A percentile compares a stretch with the other conserved stretches of the same genome.
phyloP scores from a whole-genome alignment of 2,888 invertebrate genomes.

The Napeogenes inachia region DNA sequence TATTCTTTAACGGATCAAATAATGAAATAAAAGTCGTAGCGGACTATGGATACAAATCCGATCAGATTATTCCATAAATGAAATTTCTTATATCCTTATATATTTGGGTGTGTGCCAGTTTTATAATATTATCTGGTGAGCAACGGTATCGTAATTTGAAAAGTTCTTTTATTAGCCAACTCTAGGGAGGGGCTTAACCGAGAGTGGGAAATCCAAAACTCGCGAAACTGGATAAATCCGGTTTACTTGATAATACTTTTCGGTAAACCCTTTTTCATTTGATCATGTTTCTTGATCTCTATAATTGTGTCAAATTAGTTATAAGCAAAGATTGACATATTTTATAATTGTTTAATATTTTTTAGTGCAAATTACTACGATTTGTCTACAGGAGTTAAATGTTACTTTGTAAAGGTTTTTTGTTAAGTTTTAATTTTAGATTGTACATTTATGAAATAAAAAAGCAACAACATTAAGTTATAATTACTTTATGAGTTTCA shows the following conservation, averaged over 20 bases:
- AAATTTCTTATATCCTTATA: conserved; percentile 1
- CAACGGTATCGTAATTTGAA: conserved; percentile 30
- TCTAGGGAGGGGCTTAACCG: conserved; percentile 32
- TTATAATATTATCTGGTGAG: conserved; percentile 22
- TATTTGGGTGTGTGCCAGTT: conserved; percentile 14
- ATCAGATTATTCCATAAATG: conserved; percentile 1
- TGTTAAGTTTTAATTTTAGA: no score
- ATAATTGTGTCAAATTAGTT: conserved; percentile 17
- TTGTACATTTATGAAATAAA: not conserved
- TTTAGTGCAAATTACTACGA: no score
- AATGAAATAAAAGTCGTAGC: not conserved
- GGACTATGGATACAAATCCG: conserved; percentile 1
- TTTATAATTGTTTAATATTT: no score
- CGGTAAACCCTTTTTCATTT: conserved; percentile 28
- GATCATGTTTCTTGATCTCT: conserved; percentile 17
- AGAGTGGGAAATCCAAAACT: conserved; percentile 31
- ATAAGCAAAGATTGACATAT: not conserved
- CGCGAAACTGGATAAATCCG: conserved; percentile 33
- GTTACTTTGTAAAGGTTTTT: no score
- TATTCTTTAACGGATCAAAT: not conserved
- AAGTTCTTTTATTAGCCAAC: conserved; percentile 34
- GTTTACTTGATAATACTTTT: conserved; percentile 31
- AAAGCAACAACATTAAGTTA: not conserved
- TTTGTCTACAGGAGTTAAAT: no score
- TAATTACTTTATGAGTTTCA: not conserved